Base-by-base conservation (phyloP, 2,888 invertebrate genomes). In the Palloptera scutellata region DNA sequence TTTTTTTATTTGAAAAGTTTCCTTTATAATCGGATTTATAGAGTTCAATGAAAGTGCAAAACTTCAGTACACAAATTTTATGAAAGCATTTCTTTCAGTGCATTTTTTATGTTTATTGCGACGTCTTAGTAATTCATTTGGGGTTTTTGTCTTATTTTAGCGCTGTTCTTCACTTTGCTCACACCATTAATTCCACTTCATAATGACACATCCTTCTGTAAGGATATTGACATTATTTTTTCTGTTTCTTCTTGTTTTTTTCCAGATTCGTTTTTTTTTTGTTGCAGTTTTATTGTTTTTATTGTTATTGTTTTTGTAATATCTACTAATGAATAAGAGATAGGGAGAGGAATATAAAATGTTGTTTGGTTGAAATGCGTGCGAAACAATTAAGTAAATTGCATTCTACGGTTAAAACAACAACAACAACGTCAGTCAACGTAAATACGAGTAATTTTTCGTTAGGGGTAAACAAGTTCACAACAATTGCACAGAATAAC, bases 171-270 rank as follows among this genome's bases (percentile, higher is more conserved):
- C 30, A 30, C 30, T 30, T 30, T 30, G 30, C 30, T 30, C 30
- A 30, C 30, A 30, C 30, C 30, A 30, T 30, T 30, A 30, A 30
- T 30, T 30, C 48, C 48, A 48, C 43, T 48, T 45, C n/a, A 19
- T 45, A 61, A 61, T 61, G 61, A 61, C 61, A 52, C 66, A 66
- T 61, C 57, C 61, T 66, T 48, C 57, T 55, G 30, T 4, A 45
- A 66, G 66, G 66, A 66, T 66, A 66, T 66, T 66, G 66, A 66
- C 61, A 66, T 66, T 66, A 51, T 61, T 55, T 55, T 48, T 19
- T 17, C 20, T 60, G 6, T 11, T 41, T 61, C 13, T 61, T 55
- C 40, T 40, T 20, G 20, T 55, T 55, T 15, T 48, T 13, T 20
- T 60, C 20, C 5, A 15, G 30, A 57, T 41, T 13, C 6, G 30